Base-by-base conservation (phyloP, 64 coral and sea anemone species). In the Acropora tenuis region DNA sequence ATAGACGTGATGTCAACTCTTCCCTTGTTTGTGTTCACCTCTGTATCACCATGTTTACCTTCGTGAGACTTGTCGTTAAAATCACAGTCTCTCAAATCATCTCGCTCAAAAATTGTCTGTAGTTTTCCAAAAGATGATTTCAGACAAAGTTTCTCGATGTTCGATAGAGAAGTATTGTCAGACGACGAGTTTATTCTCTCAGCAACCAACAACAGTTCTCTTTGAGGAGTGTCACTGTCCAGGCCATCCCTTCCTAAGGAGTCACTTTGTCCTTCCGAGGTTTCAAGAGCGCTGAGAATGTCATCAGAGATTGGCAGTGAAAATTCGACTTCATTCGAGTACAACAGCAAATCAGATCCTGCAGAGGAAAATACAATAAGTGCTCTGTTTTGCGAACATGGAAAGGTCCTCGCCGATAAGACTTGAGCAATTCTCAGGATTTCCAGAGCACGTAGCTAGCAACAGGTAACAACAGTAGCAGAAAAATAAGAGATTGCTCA, bases 251-350 rank as follows among this genome's bases (percentile, higher is more conserved):
- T 63, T 75, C 8, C 71, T 48, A 20, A 18, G 8, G 73, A 41
- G 47, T 87, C n/a, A 67, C 45, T 1, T 81, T 68, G 43, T 16
- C 74, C 49, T 49, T 74, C 69, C 11, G 44, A 1, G 40, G 69
- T 61, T 41, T 75, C 59, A 1, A 48, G 30, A 3, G 52, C 78
- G 43, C 53, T 88, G 1, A 97, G 74, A 71, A 88, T 90, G 12
- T 95, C 94, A 13, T 68, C 43, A 12, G 77, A 78, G 41, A 97
- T 55, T 18, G 95, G 95, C 17, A 97, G 92, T 3, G 74, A 76
- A 69, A 97, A 94, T 74, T 97, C 92, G 20, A 97, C 68, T 43
- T 97, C 95, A 72, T 97, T 97, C 40, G 95, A 97, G 69, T 89
- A 90, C 1, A 94, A 48, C 1, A 77, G 67, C 69, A 90, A 8